Percentiles rank a stretch among this genome's conserved stretches.
These are phyloP conservation scores for Lithophane semibrunnea DNA, from an alignment of 2,888 invertebrate species.

Conservation along the genomic window DNA sequence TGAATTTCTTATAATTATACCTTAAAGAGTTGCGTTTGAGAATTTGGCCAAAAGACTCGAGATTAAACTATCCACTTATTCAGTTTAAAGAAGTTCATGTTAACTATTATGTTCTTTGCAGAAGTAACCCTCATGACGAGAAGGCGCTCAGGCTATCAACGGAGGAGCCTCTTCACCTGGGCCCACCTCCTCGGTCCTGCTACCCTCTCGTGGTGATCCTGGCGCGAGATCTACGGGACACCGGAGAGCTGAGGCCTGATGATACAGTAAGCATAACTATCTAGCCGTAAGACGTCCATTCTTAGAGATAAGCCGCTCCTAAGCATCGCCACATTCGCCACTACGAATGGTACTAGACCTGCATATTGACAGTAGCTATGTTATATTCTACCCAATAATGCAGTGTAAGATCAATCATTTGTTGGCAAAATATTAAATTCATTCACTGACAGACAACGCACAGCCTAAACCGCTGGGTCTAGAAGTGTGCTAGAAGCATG, in stretches of 20 bases:
- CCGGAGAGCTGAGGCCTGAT: constrained; percentile 92
- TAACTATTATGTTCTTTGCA: constrained; percentile 75
- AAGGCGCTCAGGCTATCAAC: constrained; percentile 91
- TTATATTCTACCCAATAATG: no score
- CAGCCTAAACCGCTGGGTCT: no score
- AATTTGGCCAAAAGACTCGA: background rate
- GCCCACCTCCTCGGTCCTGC: constrained; percentile 93
- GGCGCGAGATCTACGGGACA: constrained; percentile 91
- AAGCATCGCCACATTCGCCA: background rate
- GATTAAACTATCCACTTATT: background rate
- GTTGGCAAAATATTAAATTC: no score
- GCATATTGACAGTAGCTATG: background rate
- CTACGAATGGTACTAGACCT: background rate
- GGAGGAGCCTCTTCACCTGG: constrained; percentile 92
- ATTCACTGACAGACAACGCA: no score
- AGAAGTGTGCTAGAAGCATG: no score
- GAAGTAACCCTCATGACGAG: constrained; percentile 92
- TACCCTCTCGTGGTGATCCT: constrained; percentile 95
- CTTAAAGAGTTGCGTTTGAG: background rate
- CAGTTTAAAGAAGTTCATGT: background rate
- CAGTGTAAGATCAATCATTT: no score
- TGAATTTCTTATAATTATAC: background rate
- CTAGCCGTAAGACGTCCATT: background rate
- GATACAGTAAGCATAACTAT: constrained; percentile 91
- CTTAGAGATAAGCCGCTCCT: no score